Evolutionary conservation across 2,113 vertebrate genomes (phyloP).

Genomic region (Narcine bancroftii): DNA sequence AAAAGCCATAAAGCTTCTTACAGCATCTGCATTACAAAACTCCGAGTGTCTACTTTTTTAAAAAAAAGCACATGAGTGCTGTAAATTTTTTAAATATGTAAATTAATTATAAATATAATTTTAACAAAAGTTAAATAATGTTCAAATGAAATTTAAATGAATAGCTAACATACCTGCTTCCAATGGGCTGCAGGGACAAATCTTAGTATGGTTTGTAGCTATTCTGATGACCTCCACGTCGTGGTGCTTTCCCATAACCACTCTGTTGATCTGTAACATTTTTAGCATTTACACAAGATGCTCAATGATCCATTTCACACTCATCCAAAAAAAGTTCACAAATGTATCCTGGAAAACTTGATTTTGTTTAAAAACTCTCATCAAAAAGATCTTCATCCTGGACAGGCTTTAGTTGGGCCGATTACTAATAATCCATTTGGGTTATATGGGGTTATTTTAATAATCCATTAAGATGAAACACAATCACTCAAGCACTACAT

Average conservation of each 20-base stretch:
- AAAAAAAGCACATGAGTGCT: constrained; percentile 97
- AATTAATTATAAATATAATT: constrained; percentile 62
- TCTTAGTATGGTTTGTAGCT: constrained; percentile 98
- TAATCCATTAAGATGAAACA: not conserved
- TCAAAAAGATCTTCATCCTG: constrained; percentile 19
- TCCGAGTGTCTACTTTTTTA: constrained; percentile 81
- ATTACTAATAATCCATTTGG: not conserved
- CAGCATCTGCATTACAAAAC: constrained; percentile 73
- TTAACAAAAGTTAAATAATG: constrained; percentile 61
- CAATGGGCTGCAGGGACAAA: constrained; percentile 65
- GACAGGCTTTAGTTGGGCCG: not conserved
- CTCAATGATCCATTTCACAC: constrained; percentile 36
- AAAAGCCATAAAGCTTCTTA: constrained; percentile 68
- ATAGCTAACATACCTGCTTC: constrained; percentile 73
- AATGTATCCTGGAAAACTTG: constrained; percentile 29
- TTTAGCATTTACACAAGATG: constrained; percentile 37
- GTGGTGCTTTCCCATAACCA: constrained; percentile 94
- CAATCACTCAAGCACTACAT: not conserved
- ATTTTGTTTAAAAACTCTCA: not conserved
- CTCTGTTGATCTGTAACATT: constrained; percentile 76
- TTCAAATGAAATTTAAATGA: constrained; percentile 42
- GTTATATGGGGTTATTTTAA: not conserved
- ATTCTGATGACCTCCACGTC: constrained; percentile 95
- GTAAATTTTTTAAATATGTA: constrained; percentile 78
- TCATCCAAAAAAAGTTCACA: constrained; percentile 29